Evolutionary conservation across 2,113 vertebrate genomes (phyloP).

Genomic region (Sturnus vulgaris): DNA sequence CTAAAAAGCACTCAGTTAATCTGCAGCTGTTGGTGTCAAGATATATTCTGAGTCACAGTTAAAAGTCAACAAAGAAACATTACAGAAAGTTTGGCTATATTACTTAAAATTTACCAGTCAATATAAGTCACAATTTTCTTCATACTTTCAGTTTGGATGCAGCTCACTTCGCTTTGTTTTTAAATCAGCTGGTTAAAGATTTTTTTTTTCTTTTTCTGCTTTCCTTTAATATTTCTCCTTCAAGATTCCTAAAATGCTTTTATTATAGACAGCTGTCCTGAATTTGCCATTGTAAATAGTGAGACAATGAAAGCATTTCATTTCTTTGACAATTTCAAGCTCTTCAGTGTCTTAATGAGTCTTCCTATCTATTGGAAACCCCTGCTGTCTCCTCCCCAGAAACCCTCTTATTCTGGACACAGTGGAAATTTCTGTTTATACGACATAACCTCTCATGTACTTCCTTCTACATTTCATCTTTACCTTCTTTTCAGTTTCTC

Average conservation of each 20-base stretch:
- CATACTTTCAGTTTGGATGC: not conserved
- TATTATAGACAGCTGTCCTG: not conserved
- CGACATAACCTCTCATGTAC: not conserved
- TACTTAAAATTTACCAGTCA: not conserved
- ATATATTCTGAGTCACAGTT: not conserved
- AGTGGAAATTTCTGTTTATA: not conserved
- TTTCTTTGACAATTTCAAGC: not conserved
- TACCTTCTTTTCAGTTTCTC: not conserved
- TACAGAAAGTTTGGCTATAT: not conserved
- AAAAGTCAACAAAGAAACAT: not conserved
- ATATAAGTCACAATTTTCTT: not conserved
- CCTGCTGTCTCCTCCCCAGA: not conserved
- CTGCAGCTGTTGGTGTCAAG: not conserved
- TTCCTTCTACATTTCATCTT: not conserved
- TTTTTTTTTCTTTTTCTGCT: not conserved
- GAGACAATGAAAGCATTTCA: not conserved
- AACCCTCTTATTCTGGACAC: not conserved
- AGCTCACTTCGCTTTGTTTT: not conserved
- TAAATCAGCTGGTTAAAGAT: not conserved
- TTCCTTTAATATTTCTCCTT: not conserved
- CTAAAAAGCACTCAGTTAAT: not conserved
- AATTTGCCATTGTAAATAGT: not conserved
- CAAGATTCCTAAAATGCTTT: not conserved
- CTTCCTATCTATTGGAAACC: not conserved
- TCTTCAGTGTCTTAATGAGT: not conserved